A percentile compares a stretch with the other conserved stretches of the same genome.
These are phyloP conservation scores for Pipistrellus pygmaeus DNA, from an alignment of 2,797 vertebrate species.

Conservation along the genomic window DNA sequence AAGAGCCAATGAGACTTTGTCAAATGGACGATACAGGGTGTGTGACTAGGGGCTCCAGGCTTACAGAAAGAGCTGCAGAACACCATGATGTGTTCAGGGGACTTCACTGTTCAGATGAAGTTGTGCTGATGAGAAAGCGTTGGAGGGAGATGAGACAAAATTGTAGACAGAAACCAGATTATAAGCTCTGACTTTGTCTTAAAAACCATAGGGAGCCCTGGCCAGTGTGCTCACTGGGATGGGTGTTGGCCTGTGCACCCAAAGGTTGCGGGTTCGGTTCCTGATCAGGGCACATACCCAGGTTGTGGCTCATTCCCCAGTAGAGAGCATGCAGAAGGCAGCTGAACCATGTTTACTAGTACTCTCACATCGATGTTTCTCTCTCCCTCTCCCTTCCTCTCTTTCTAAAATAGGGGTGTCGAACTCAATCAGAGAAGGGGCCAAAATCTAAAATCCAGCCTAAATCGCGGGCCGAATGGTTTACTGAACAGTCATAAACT, in stretches of 20 bases:
- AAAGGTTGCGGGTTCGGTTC: no score
- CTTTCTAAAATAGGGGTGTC: no score
- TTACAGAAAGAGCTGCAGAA: neutral
- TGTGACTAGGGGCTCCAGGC: neutral
- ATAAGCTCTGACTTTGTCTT: slow-evolving; percentile 34
- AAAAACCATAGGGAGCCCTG: neutral
- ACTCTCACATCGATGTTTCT: neutral
- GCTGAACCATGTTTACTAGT: neutral
- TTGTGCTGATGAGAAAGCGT: neutral
- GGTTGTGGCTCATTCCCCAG: no score
- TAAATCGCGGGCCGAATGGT: no score
- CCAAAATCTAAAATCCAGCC: no score
- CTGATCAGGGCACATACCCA: no score
- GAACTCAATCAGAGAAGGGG: no score
- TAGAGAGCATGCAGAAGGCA: neutral
- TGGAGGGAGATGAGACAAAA: neutral
- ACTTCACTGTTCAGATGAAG: neutral
- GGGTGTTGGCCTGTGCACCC: no score
- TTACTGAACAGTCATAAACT: no score
- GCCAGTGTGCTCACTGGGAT: neutral
- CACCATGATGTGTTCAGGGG: neutral
- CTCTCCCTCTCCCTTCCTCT: no score
- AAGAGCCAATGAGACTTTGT: slow-evolving; percentile 37
- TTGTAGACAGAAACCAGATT: neutral
- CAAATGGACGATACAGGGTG: neutral